phyloP scores from a whole-genome alignment of 1,140 invertebrate species.

The Cylas formicarius region DNA sequence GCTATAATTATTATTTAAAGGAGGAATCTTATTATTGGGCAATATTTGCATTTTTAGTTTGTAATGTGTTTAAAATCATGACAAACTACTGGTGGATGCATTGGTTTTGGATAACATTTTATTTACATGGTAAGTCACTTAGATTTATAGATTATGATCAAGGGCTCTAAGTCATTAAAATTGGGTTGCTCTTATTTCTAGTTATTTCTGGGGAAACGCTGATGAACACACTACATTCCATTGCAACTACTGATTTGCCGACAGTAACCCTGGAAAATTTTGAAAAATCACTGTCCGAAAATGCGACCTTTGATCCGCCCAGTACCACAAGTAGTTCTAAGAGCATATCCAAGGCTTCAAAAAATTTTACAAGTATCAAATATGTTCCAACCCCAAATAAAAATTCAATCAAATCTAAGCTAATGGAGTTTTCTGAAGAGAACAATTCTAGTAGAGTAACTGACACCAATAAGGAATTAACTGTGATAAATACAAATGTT shows the following conservation, averaged over 20 bases:
- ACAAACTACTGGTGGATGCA: slow-evolving; percentile 64
- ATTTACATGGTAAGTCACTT: slow-evolving; percentile 42
- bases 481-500: slow-evolving; percentile 35
- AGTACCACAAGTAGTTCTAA: slow-evolving; percentile 14
- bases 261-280: neutral
- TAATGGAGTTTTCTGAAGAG: slow-evolving; percentile 7
- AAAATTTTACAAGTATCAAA: too few relatives aligned
- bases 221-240: slow-evolving; percentile 24
- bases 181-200: slow-evolving; percentile 34
- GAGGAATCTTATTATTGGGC: slow-evolving; percentile 11
- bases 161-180: slow-evolving; percentile 19
- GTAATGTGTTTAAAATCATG: slow-evolving; percentile 49
- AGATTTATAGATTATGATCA: slow-evolving; percentile 16
- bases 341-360: too few relatives aligned
- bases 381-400: too few relatives aligned
- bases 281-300: slow-evolving; percentile 6
- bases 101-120: slow-evolving; percentile 61
- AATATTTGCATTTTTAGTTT: slow-evolving; percentile 24
- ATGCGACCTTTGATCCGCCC: slow-evolving; percentile 16
- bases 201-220: slow-evolving; percentile 26
- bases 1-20: neutral
- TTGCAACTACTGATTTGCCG: slow-evolving; percentile 12
- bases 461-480: slow-evolving; percentile 18
- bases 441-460: slow-evolving; percentile 5
- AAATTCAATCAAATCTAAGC: too few relatives aligned